Conservation (phyloP, 53 echinoderm and acorn worm species). For the Astropecten irregularis region DNA sequence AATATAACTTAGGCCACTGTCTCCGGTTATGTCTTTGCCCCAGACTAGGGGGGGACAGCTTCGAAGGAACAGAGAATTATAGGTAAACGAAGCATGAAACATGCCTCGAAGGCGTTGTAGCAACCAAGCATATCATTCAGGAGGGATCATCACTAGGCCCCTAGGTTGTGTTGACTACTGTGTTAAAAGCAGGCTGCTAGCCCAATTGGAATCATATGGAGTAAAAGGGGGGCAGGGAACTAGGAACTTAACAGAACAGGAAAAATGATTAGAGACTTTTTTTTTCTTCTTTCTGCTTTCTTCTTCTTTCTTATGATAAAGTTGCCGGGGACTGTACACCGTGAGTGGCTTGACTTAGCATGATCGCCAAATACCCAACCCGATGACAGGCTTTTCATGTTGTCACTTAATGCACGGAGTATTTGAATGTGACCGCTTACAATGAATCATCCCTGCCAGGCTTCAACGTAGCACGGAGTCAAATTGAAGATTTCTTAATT, state of each 20-base stretch:
- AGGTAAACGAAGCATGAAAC: constrained; percentile 53
- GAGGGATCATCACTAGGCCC: constrained; percentile 27
- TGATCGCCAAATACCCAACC: no score
- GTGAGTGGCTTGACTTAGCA: no score
- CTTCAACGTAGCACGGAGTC: no score
- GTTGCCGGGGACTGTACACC: no score
- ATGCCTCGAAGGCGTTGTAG: constrained; percentile 48
- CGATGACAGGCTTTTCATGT: no score
- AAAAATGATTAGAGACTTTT: constrained; percentile 30
- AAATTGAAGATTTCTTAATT: no score
- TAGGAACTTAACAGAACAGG: not conserved
- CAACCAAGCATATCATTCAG: constrained; percentile 40
- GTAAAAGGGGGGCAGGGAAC: not conserved
- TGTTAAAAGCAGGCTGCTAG: constrained; percentile 40
- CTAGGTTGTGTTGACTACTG: constrained; percentile 39
- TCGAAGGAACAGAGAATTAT: constrained; percentile 51
- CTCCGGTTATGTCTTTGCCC: constrained; percentile 25
- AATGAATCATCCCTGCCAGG: no score
- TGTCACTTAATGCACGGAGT: no score
- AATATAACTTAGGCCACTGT: constrained; percentile 29
- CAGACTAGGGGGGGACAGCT: constrained; percentile 20
- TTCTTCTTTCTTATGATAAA: no score
- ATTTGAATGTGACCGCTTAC: no score
- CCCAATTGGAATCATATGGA: constrained; percentile 51
- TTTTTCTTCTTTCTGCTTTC: no score